Base-by-base conservation (phyloP, 2,888 invertebrate species). In the Erpobdella octoculata region DNA sequence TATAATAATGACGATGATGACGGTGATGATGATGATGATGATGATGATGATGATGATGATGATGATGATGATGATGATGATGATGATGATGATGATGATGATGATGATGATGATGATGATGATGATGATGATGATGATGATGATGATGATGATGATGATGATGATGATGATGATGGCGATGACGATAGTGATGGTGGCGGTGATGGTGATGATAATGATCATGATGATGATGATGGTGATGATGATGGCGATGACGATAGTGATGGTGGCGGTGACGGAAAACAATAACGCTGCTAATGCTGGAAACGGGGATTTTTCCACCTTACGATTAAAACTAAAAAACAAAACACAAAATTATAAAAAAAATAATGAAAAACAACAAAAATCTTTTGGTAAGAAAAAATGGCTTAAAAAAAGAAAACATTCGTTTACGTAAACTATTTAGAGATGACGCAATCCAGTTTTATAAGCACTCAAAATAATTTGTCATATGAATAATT, bases 21-120 rank as follows among this genome's bases (percentile, higher is more conserved):
- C 64, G 71, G 33, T 64, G 71, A 28, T 25, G 70, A 38, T 35
- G 61, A 25, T 62, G 25, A 62, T 70, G 31, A 21, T 62, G 38
- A 62, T 62, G 0, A 61, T 61, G 62, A 28, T 8, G 70, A 61
- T n/a, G 48, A 58, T 58, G 36, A 33, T 58, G 58, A 58, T 58
- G 48, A 58, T 25, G 53, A 53, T 53, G 53, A 31, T 68, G 15
- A 31, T 53, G 33, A 5, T 28, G 12, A 58, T 1, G 59, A 58
- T 35, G 70, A 36, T 18, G 58, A 12, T 70, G 25, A 37, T 36
- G 70, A 33, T 59, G 59, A 58, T 59, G 58, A 58, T 48, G 58
- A 53, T 1, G 69, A 53, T 58, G 58, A 53, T 53, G 35, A n/a
- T 53, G 21, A 12, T 58, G 25, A n/a, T 58, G 53, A 4, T 48